Evolutionary conservation across 2,113 vertebrate genomes (phyloP), one percentile per base, ranked within the genome.

Genomic region (Kryptolebias marmoratus): DNA sequence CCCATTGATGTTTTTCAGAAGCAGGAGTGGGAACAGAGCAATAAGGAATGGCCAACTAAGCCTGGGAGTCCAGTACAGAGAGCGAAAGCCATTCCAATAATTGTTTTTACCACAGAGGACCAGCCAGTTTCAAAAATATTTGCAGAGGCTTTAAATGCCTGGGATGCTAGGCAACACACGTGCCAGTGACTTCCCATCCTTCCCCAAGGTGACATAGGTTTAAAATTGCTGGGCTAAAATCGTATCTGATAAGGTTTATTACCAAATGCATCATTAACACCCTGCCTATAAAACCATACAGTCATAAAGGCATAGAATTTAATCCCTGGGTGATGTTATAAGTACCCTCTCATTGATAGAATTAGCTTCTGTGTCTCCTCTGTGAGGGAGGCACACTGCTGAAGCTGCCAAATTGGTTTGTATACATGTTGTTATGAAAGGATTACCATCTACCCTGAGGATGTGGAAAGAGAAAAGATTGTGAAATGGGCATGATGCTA

Each of bases 381-480:
- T 84, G 76, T 79, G 81, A 90, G 75, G 75, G 85, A 81, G 77
- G 70, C 77, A 71, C 83, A 73, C 77, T 77, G 83, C 86, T 87
- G 83, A 89, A 87, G 80, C 75, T 80, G 87, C 90, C 87, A 90
- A 91, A 91, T 80, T 84, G 87, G 87, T 90, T 80, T 90, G 89
- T 88, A 86, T 81, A 89, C 89, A 92, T 83, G 89, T 85, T 89
- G 81, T 91, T 89, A 81, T 83, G 79, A 83, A 83, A 86, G 86
- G 88, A 90, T 90, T 91, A 92, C 84, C 87, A 87, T 89, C 82
- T 83, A 82, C 87, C 89, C 88, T 1, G 71, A 88, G 85, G 89
- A 91, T 80, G 77, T 80, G 63, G 76, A 77, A 88, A 85, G 73
- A 86, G 73, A 83, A 64, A 77, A 82, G 75, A 86, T 75, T 88